phyloP scores from a whole-genome alignment of 2,113 vertebrate genomes.

The Phalacrocorax carbo region DNA sequence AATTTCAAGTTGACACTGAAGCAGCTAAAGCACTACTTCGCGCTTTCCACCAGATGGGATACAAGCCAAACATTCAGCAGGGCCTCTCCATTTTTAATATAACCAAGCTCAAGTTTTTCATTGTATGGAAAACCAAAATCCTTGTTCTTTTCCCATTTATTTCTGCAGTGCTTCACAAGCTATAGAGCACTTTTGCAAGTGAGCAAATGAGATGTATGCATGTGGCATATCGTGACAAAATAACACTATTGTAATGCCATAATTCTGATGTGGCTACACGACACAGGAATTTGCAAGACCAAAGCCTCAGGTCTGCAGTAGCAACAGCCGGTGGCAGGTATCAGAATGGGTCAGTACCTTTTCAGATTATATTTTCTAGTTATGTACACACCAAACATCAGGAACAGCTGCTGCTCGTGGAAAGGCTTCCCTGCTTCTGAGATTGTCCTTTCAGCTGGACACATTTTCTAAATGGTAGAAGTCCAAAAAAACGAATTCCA shows the following conservation, averaged over 20 bases:
- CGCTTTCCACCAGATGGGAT: not conserved
- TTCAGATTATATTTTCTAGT: not conserved
- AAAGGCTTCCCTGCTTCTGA: not conserved
- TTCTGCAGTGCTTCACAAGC: not conserved
- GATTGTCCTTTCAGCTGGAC: not conserved
- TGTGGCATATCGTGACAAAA: not conserved
- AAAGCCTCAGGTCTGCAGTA: not conserved
- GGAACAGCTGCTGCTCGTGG: constrained; percentile 9
- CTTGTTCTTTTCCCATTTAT: not conserved
- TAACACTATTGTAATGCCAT: not conserved
- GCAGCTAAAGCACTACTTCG: not conserved
- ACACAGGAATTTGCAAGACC: not conserved
- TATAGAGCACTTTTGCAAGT: not conserved
- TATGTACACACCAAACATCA: not conserved
- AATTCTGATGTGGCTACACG: not conserved
- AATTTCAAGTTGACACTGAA: constrained; percentile 30
- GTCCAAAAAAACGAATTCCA: constrained; percentile 17
- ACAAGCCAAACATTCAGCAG: constrained; percentile 1
- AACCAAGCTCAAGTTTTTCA: not conserved
- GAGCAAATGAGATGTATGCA: not conserved
- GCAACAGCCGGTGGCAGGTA: not conserved
- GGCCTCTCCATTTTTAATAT: not conserved
- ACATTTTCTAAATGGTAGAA: not conserved
- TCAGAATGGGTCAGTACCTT: fast-evolving
- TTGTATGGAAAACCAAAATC: not conserved